A percentile compares a stretch with the other conserved stretches of the same genome.
Conservation (phyloP, 2,888 invertebrate species). For the Stegana nigrithorax region DNA sequence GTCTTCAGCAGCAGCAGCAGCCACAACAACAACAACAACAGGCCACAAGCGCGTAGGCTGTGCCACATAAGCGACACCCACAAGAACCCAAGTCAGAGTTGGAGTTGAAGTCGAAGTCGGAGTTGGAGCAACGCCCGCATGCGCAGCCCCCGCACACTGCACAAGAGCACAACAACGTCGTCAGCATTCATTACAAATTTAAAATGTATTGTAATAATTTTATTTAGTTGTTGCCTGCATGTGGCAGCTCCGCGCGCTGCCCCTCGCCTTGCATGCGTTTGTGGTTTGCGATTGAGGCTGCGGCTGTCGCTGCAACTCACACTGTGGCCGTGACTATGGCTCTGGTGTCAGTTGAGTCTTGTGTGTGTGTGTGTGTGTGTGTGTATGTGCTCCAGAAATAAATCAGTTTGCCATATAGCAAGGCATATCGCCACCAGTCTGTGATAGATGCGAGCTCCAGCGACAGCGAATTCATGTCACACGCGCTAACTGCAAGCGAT, state of each 20-base stretch:
- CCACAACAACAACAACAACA: too few relatives aligned
- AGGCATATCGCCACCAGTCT: background rate
- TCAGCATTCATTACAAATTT: conserved; percentile 1
- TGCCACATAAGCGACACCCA: too few relatives aligned
- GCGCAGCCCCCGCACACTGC: background rate
- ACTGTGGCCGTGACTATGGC: too few relatives aligned
- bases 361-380: too few relatives aligned
- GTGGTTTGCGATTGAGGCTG: background rate
- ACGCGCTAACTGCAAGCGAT: background rate
- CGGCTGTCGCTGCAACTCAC: background rate
- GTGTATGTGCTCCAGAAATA: too few relatives aligned
- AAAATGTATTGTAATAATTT: background rate
- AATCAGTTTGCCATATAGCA: background rate
- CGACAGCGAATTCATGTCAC: background rate
- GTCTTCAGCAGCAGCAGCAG: too few relatives aligned
- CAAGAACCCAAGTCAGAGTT: too few relatives aligned
- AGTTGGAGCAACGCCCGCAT: background rate
- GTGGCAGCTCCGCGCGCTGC: background rate
- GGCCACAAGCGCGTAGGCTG: too few relatives aligned
- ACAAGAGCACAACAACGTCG: background rate
- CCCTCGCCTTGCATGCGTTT: too few relatives aligned
- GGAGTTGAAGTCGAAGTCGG: too few relatives aligned
- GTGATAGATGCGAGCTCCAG: background rate
- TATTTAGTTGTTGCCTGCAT: conserved; percentile 7
- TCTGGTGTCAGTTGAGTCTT: too few relatives aligned